These are phyloP conservation scores for Micropoecilia bifurca DNA, from an alignment of 2,797 vertebrate species.

Conservation along the genomic window DNA sequence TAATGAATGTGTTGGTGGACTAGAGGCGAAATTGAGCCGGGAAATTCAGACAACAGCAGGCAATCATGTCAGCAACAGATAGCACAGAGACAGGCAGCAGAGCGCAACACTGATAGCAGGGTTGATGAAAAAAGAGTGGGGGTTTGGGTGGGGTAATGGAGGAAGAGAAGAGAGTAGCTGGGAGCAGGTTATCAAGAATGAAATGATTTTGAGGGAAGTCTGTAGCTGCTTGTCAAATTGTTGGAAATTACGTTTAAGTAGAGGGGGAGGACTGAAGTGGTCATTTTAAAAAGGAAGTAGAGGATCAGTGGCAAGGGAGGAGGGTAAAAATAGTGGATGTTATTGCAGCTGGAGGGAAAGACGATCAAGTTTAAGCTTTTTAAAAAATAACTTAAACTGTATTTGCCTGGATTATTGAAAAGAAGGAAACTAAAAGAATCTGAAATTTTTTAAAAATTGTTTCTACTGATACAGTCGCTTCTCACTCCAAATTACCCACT, in stretches of 20 bases:
- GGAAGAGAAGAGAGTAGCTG: not conserved
- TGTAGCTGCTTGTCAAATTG: constrained; percentile 10
- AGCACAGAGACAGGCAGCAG: constrained; percentile 3
- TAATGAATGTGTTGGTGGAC: not conserved
- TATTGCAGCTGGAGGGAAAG: not conserved
- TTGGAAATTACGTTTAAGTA: constrained; percentile 24
- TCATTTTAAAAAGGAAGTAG: not conserved
- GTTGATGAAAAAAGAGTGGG: not conserved
- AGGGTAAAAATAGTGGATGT: not conserved
- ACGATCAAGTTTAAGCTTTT: not conserved
- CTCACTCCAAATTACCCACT: not conserved
- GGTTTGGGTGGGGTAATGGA: not conserved
- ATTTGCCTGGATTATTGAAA: not conserved
- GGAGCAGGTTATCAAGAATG: constrained; percentile 25
- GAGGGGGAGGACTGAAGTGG: constrained; percentile 22
- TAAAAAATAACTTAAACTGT: not conserved
- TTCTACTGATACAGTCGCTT: not conserved
- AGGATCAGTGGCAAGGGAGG: not conserved
- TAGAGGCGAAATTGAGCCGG: constrained; percentile 4
- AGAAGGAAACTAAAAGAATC: not conserved
- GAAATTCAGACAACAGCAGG: not conserved
- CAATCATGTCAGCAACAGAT: not conserved
- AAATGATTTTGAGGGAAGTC: not conserved
- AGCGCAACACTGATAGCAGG: constrained; percentile 5
- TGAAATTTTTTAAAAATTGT: not conserved